Conservation (phyloP, 2,797 vertebrate genomes). For the Lerista edwardsae region DNA sequence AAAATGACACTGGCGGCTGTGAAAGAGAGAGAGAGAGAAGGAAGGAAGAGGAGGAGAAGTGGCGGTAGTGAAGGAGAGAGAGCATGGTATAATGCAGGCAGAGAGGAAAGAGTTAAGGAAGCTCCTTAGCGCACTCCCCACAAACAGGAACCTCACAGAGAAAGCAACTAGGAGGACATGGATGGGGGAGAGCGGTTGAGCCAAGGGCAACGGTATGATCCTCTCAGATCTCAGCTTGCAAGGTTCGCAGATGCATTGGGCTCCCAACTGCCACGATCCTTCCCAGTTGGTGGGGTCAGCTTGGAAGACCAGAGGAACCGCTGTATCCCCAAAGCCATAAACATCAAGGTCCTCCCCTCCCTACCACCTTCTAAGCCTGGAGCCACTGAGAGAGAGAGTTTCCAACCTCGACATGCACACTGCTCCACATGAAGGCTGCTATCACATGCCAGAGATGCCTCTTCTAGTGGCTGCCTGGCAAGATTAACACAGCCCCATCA, state of each 20-base stretch:
- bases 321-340: too few species aligned
- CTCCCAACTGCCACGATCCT: neutral
- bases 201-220: neutral
- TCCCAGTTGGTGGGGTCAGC: neutral
- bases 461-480: neutral
- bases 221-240: constrained; percentile 7
- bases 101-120: neutral
- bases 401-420: neutral
- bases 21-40: constrained; percentile 76
- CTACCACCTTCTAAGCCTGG: neutral
- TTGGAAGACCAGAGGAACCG: neutral
- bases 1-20: constrained; percentile 98
- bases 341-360: neutral
- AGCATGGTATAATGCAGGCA: constrained; percentile 10
- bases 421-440: neutral
- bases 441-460: constrained; percentile 4
- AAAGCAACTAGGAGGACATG: neutral
- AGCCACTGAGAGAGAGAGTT: neutral
- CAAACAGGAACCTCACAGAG: neutral
- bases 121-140: neutral
- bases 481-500: constrained; percentile 1
- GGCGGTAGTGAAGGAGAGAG: neutral
- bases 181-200: neutral
- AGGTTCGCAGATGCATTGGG: neutral
- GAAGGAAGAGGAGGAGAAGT: constrained; percentile 21